These are phyloP conservation scores for Scaptomyza hsui DNA, from an alignment of 1,140 invertebrate species.

Conservation along the genomic window DNA sequence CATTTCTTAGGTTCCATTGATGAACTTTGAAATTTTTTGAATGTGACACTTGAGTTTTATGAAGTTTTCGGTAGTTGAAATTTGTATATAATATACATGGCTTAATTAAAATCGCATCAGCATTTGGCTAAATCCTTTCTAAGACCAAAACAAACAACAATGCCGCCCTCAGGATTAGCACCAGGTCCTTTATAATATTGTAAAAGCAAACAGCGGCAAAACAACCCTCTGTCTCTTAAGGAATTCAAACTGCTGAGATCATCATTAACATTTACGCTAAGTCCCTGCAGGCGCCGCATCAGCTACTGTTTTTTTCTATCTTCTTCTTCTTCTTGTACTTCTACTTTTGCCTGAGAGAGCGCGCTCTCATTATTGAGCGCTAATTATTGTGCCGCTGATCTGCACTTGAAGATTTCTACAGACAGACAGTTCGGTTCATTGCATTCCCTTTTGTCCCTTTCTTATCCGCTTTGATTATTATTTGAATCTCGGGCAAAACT, in stretches of 20 bases:
- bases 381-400: slow-evolving; percentile 66
- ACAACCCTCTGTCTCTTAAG: neutral
- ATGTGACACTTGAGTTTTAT: too few relatives aligned
- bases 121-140: slow-evolving; percentile 28
- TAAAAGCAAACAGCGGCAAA: slow-evolving; percentile 25
- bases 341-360: slow-evolving; percentile 26
- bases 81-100: neutral
- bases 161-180: slow-evolving; percentile 67
- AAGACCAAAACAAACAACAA: slow-evolving; percentile 62
- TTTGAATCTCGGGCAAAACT: slow-evolving; percentile 57
- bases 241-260: slow-evolving; percentile 37
- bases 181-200: slow-evolving; percentile 34
- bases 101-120: slow-evolving; percentile 58
- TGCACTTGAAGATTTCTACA: slow-evolving; percentile 58
- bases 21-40: too few relatives aligned
- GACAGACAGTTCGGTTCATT: slow-evolving; percentile 49
- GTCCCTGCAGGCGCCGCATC: slow-evolving; percentile 63
- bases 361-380: slow-evolving; percentile 61
- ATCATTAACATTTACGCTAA: slow-evolving; percentile 74
- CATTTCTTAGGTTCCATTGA: too few relatives aligned
- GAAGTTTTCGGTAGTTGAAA: too few relatives aligned
- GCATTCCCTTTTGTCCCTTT: slow-evolving; percentile 42
- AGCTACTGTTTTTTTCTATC: slow-evolving; percentile 2
- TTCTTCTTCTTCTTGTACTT: slow-evolving; percentile 16
- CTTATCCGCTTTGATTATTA: slow-evolving; percentile 60